Conservation (phyloP, 1,140 invertebrate genomes). For the Cherax quadricarinatus region DNA sequence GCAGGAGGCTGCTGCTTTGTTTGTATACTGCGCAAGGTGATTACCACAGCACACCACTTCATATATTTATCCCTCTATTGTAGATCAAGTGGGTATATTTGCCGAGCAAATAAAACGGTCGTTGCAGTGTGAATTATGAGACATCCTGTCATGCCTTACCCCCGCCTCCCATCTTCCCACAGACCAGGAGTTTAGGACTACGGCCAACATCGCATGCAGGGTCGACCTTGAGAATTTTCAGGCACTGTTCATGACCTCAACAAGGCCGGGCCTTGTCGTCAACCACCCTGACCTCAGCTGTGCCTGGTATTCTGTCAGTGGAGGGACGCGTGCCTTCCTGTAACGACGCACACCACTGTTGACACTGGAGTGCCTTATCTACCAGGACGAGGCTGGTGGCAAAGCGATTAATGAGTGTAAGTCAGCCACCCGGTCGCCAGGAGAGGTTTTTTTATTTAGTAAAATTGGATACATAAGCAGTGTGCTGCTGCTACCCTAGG, state of each 20-base stretch:
- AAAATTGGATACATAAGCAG: background rate
- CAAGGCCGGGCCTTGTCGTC: slow-evolving; percentile 7
- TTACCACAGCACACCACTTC: too few species aligned
- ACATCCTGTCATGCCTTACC: background rate
- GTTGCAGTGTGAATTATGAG: too few species aligned
- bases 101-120: too few species aligned
- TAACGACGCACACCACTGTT: background rate
- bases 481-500: too few species aligned
- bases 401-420: background rate
- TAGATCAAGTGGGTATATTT: too few species aligned
- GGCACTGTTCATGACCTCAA: background rate
- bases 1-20: too few species aligned
- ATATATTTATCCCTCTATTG: too few species aligned
- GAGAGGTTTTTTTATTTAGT: background rate
- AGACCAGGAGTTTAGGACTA: background rate
- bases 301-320: background rate
- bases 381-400: background rate
- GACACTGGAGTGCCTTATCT: background rate
- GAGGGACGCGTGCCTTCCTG: background rate
- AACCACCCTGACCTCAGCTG: background rate
- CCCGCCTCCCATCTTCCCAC: background rate
- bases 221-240: background rate
- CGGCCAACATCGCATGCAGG: background rate
- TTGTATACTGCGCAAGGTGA: too few species aligned
- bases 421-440: background rate